These are phyloP conservation scores for Drosophila borealis DNA, from an alignment of 2,888 invertebrate genomes.

Conservation along the genomic window DNA sequence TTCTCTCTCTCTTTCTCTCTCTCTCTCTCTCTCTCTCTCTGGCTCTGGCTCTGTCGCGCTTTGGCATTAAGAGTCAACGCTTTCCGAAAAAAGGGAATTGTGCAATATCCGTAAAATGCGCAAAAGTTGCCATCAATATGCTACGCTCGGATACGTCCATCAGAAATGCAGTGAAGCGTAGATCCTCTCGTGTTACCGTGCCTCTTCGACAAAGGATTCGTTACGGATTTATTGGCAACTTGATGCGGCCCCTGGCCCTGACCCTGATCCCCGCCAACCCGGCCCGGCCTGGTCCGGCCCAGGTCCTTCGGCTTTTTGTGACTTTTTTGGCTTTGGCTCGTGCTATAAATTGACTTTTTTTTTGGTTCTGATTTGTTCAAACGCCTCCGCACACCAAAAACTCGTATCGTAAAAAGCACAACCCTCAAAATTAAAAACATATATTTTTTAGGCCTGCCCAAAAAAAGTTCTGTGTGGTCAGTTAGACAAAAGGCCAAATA, in stretches of 20 bases:
- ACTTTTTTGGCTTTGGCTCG: constrained; percentile 31
- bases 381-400: constrained; percentile 5
- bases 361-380: constrained; percentile 51
- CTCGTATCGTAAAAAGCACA: not conserved
- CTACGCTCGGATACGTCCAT: constrained; percentile 81
- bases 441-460: constrained; percentile 24
- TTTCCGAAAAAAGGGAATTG: constrained; percentile 61
- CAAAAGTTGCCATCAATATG: constrained; percentile 81
- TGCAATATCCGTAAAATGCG: constrained; percentile 81
- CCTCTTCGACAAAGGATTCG: constrained; percentile 73
- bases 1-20: not conserved
- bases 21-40: not conserved
- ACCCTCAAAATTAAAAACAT: constrained; percentile 26
- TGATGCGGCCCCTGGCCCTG: constrained; percentile 41
- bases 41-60: constrained; percentile 12
- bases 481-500: constrained; percentile 45
- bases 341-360: constrained; percentile 62
- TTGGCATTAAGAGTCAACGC: constrained; percentile 55
- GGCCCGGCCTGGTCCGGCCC: constrained; percentile 12
- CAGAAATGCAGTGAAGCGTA: constrained; percentile 79
- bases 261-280: constrained; percentile 31
- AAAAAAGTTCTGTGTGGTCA: constrained; percentile 54
- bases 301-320: constrained; percentile 19
- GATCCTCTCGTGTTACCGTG: constrained; percentile 72
- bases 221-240: constrained; percentile 79